These are phyloP conservation scores for Oryzias sinensis DNA, from an alignment of 2,797 vertebrate genomes.

Conservation along the genomic window DNA sequence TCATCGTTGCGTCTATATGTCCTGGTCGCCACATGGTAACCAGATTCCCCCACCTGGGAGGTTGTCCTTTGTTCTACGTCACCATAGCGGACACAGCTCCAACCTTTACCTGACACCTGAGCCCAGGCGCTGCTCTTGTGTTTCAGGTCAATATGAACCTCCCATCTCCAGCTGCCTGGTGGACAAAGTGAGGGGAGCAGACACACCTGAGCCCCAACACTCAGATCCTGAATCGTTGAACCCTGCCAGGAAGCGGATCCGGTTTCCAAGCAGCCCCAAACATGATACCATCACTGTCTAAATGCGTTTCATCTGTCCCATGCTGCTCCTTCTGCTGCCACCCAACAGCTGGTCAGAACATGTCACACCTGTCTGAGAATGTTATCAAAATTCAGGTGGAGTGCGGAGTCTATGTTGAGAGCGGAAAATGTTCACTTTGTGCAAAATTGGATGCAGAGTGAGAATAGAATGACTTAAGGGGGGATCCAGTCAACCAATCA, in stretches of 20 bases:
- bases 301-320: constrained; percentile 33
- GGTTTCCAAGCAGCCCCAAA: constrained; percentile 67
- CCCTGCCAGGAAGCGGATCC: constrained; percentile 61
- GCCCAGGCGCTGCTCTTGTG: constrained; percentile 56
- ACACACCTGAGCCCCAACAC: constrained; percentile 69
- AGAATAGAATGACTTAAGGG: constrained; percentile 1
- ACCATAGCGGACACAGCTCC: constrained; percentile 61
- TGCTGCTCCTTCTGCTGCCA: constrained; percentile 43
- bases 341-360: constrained; percentile 15
- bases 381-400: too few relatives aligned
- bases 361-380: too few relatives aligned
- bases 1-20: constrained; percentile 31
- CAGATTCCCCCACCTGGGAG: constrained; percentile 51
- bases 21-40: constrained; percentile 56
- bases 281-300: constrained; percentile 50
- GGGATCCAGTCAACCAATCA: too few relatives aligned
- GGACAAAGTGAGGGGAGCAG: constrained; percentile 48
- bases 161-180: constrained; percentile 51
- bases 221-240: constrained; percentile 57
- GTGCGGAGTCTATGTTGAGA: too few relatives aligned
- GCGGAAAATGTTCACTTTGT: too few relatives aligned
- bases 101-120: constrained; percentile 75
- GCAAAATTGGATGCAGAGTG: background rate
- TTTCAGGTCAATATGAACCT: constrained; percentile 72
- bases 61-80: constrained; percentile 69